Base-by-base conservation (phyloP, 2,888 invertebrate species). In the Philonicus albiceps region DNA sequence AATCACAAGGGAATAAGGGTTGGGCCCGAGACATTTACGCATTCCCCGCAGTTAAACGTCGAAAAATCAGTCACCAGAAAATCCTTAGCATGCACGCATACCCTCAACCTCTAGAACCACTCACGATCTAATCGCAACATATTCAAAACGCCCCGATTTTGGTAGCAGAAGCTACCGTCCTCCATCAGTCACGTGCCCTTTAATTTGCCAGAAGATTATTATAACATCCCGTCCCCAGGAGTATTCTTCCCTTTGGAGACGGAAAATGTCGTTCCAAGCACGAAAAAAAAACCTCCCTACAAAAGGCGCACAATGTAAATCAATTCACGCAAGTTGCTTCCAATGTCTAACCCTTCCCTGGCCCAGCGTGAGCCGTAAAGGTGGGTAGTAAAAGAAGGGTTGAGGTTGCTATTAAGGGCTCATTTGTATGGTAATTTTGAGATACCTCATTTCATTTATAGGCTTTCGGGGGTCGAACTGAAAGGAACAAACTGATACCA, bases 31-130 rank as follows among this genome's bases (percentile, higher is more conserved):
- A 75, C 75, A 85, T 49, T 75, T 75, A 30, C 49, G 85, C 74
- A 75, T 85, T 37, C 73, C 72, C 43, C 55, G 19, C 49, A 53
- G 31, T 43, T 13, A 75, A 53, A 81, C 31, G 80, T 80, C 86
- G 81, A 86, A 73, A 73, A 86, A 86, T 86, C 86, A 86, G 86
- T 86, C 86, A 86, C 86, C 81, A 86, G 86, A 86, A 86, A 86
- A 86, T 86, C 86, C 81, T 78, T 86, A 86, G 72, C 73, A 73
- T 86, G 64, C 86, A 86, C 86, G 86, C 86, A 86, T 43, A 81
- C 73, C 80, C 53, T 86, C 78, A 72, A 78, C 78, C 72, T 40
- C 76, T 86, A 40, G 86, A 86, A 86, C 76, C 86, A 86, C 86
- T 86, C 86, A 76, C 49, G 80, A 76, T 78, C 86, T 86, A 86